Evolutionary conservation across 2,888 invertebrate species (phyloP), one percentile per base, ranked within the genome.

Genomic region (Erebia aethiops): DNA sequence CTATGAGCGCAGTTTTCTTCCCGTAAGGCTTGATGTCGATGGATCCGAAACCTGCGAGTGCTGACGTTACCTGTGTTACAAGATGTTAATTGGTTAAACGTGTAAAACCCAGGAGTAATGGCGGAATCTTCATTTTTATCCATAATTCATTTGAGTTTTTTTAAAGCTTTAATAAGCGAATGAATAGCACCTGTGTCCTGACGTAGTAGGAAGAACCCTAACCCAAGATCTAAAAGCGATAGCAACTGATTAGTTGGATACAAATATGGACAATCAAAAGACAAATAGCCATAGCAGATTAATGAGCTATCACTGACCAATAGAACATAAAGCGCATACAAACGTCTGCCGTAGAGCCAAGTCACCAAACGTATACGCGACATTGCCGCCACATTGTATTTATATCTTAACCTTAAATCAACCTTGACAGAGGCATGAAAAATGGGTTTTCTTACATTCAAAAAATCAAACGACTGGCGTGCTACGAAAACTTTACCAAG

Each of bases 1-100:
- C 96, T 51, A 96, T 90, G 18, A 96, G 85, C 5, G 95, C 95
- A 5, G 92, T 86, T 60, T 87, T 87, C 41, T 82, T 82, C 13
- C 94, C 93, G 72, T 92, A 87, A 54, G 93, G 93, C 80, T 94
- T 94, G 13, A 96, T 88, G 84, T 96, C 96, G 43, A 96, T 92
- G 54, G 93, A 91, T 0, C 96, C 96, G 84, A 91, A 95, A 14
- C 85, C 82, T 13, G 95, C 94, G 67, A 96, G 91, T 71, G 93
- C 84, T 51, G 93, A 86, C 57, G 93, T 90, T 75, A 95, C 85
- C 96, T 96, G 82, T 41, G 71, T 77, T 63, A 9, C 16, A 41
- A 71, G 43, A 70, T n/a, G 49, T 46, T 46, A 46, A 46, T 46
- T 46, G 46, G 46, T 46, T 46, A 46, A 46, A 43, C 11, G 11